Evolutionary conservation across 1,140 invertebrate species (phyloP).

Genomic region (Rhopalosiphum padi): DNA sequence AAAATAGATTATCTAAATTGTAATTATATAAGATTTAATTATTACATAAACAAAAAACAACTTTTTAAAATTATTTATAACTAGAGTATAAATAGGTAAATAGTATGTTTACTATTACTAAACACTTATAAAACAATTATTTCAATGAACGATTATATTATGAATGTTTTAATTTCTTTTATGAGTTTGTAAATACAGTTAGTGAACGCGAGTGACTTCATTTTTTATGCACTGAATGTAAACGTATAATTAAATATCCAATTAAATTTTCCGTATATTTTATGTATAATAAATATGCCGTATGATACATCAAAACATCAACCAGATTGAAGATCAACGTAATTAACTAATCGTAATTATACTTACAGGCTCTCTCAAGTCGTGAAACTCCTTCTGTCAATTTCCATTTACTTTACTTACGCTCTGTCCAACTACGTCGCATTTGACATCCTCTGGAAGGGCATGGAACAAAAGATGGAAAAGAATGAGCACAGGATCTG

Average conservation of each 20-base stretch:
- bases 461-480: constrained; percentile 64
- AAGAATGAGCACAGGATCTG: constrained; percentile 64
- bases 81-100: neutral
- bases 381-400: constrained; percentile 78
- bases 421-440: constrained; percentile 89
- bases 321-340: neutral
- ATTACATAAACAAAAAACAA: too few relatives aligned
- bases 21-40: too few relatives aligned
- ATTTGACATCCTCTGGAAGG: constrained; percentile 85
- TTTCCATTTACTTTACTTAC: constrained; percentile 85
- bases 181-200: too few relatives aligned
- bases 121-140: neutral
- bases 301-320: neutral
- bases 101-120: neutral
- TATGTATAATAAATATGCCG: neutral
- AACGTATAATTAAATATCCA: too few relatives aligned
- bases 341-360: neutral
- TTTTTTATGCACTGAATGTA: too few relatives aligned
- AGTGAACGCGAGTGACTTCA: too few relatives aligned
- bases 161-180: too few relatives aligned
- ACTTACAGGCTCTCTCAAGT: constrained; percentile 74
- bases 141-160: too few relatives aligned
- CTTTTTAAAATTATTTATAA: neutral
- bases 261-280: neutral
- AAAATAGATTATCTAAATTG: too few relatives aligned